A percentile compares a stretch with the other conserved stretches of the same genome.
Evolutionary conservation across 2,797 vertebrate genomes (phyloP).

Genomic region (Sylvia borin): DNA sequence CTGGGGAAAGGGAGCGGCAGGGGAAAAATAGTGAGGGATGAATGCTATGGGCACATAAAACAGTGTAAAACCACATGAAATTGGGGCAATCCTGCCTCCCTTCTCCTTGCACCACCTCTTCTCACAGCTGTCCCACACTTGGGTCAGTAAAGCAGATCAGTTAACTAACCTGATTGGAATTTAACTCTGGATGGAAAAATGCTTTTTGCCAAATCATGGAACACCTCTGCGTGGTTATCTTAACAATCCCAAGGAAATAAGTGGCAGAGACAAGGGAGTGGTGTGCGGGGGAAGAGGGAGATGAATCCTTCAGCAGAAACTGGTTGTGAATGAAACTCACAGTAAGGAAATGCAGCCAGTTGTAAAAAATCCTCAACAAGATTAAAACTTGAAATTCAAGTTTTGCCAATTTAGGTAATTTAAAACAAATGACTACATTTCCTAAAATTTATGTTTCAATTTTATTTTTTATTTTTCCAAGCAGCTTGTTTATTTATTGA

Average conservation of each 20-base stretch:
- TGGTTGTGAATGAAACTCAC: not conserved
- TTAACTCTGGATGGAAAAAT: not conserved
- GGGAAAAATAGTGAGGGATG: not conserved
- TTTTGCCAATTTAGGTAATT: not conserved
- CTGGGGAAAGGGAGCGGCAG: not conserved
- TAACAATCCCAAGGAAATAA: not conserved
- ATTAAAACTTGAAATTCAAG: not conserved
- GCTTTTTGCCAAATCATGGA: not conserved
- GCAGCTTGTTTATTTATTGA: not conserved
- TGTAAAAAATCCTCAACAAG: not conserved
- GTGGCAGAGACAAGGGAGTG: not conserved
- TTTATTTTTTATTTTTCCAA: not conserved
- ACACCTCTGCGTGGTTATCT: not conserved
- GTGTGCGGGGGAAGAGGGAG: fast-evolving
- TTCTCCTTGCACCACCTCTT: not conserved
- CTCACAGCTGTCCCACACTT: not conserved
- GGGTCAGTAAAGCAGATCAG: not conserved
- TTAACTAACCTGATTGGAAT: not conserved
- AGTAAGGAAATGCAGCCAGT: not conserved
- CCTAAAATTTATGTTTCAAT: not conserved
- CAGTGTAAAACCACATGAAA: not conserved
- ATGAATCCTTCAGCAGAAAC: not conserved
- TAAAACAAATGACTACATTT: not conserved
- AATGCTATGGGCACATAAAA: not conserved
- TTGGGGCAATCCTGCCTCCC: not conserved